Percentiles rank a stretch among this genome's conserved stretches.
Conservation (phyloP, 2,113 vertebrate species). For the Baryphthengus martii region DNA sequence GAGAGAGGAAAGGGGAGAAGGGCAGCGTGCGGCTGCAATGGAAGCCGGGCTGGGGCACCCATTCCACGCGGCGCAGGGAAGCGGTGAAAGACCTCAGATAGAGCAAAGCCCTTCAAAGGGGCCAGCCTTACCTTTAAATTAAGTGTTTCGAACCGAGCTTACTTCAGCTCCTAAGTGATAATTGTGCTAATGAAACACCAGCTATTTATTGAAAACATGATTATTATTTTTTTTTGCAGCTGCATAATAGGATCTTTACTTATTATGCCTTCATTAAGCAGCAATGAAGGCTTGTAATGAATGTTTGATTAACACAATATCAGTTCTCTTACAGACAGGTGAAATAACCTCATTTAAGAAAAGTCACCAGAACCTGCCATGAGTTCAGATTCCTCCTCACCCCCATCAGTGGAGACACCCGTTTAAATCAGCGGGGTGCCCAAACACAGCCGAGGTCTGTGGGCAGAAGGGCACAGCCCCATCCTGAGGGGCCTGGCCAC, state of each 20-base stretch:
- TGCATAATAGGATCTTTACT: slow-evolving; percentile 49
- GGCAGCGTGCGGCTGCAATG: not conserved
- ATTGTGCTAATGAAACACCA: slow-evolving; percentile 50
- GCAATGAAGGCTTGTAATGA: slow-evolving; percentile 16
- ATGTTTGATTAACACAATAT: slow-evolving; percentile 45
- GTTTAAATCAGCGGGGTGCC: not conserved
- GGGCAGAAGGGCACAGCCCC: not conserved
- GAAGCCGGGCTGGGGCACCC: not conserved
- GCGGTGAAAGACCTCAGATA: not conserved
- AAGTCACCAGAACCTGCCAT: not conserved
- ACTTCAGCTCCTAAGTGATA: slow-evolving; percentile 22
- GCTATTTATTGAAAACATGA: slow-evolving; percentile 45
- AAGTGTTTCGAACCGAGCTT: slow-evolving; percentile 6
- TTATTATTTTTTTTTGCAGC: not conserved
- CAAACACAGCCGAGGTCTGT: fast-evolving
- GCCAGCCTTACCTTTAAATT: slow-evolving; percentile 52
- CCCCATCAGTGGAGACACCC: not conserved
- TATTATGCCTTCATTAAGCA: slow-evolving; percentile 10
- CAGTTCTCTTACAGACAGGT: not conserved
- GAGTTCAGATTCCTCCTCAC: not conserved
- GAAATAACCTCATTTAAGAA: not conserved
- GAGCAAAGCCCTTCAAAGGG: not conserved
- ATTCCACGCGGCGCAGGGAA: not conserved
- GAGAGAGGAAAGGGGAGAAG: not conserved
- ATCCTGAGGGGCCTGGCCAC: not conserved